Evolutionary conservation across 2,113 vertebrate species (phyloP), one percentile per base, ranked within the genome.

Genomic region (Pangasianodon gigas): DNA sequence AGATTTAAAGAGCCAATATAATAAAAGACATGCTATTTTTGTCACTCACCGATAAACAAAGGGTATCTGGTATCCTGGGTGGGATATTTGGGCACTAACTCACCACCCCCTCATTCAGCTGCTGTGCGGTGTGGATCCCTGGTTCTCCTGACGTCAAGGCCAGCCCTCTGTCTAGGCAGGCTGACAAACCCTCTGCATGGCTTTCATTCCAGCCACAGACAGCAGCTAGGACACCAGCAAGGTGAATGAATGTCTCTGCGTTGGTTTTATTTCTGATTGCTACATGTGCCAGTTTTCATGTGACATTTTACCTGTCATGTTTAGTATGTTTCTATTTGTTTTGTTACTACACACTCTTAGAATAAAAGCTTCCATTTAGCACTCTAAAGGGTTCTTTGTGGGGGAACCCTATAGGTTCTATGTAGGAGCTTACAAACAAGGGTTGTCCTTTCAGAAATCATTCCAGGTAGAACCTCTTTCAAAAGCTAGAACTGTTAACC

Each of bases 121-220:
- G 71, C 84, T 58, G 24, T 71, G 18, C 82, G 69, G 60, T 65
- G 87, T 86, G 60, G 32, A 77, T 44, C 91, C 26, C 65, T 88
- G 84, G 48, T 81, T 90, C 19, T 67, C 84, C 81, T 92, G 90
- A 92, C 87, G 87, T 89, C 85, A 92, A 82, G 48, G 87, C 71
- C 89, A 85, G 58, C 83, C 79, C 84, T 83, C 75, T 85, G 52
- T 86, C 60, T 89, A 85, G 32, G 52, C 74, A 65, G 75, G 60
- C 90, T 65, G 80, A 86, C 87, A 87, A 81, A 84, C 46, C 48
- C 71, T 89, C 60, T 88, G 65, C 71, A 77, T 87, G 51, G 52
- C 87, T 87, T 88, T 87, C 90, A 92, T 85, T 90, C 84, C 87
- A 87, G 14, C 32, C 77, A 84, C 84, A 82, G 89, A 88, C 75